A percentile compares a stretch with the other conserved stretches of the same genome.
phyloP scores from a whole-genome alignment of 2,888 invertebrate species.

The Boloria selene region DNA sequence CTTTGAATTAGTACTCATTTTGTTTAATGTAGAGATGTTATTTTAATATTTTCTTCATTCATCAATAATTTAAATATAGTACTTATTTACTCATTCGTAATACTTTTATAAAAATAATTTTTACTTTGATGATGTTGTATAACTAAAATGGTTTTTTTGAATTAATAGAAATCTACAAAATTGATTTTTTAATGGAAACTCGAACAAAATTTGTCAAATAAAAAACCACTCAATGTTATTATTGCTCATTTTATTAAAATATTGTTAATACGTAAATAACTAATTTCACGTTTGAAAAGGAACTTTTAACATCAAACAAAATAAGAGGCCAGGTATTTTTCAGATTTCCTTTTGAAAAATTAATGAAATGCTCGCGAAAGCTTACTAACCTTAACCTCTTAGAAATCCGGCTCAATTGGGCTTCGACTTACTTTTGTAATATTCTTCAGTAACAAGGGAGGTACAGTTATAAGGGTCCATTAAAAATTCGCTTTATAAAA shows the following conservation, averaged over 20 bases:
- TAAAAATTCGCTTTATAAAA: conserved; percentile 27
- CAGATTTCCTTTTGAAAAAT: conserved; percentile 32
- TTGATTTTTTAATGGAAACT: too few species aligned
- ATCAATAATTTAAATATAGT: not conserved
- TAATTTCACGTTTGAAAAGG: conserved; percentile 5
- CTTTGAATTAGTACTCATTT: not conserved
- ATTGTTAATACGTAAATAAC: not conserved
- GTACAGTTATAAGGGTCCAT: conserved; percentile 26
- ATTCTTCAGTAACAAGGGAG: conserved; percentile 28
- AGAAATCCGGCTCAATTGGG: conserved; percentile 36
- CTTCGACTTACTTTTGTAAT: conserved; percentile 38
- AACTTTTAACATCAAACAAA: conserved; percentile 19
- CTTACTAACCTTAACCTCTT: conserved; percentile 37
- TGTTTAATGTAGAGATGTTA: not conserved
- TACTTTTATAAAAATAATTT: too few species aligned
- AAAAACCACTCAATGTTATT: not conserved
- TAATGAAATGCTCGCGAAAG: conserved; percentile 36
- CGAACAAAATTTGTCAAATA: too few species aligned
- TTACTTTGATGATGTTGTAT: too few species aligned
- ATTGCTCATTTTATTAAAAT: not conserved
- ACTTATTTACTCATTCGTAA: too few species aligned
- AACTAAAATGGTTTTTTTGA: too few species aligned
- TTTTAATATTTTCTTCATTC: not conserved
- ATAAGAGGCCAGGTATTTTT: conserved; percentile 12
- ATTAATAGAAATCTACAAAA: too few species aligned